Evolutionary conservation across 2,113 vertebrate species (phyloP).

Genomic region (Ameiurus melas): DNA sequence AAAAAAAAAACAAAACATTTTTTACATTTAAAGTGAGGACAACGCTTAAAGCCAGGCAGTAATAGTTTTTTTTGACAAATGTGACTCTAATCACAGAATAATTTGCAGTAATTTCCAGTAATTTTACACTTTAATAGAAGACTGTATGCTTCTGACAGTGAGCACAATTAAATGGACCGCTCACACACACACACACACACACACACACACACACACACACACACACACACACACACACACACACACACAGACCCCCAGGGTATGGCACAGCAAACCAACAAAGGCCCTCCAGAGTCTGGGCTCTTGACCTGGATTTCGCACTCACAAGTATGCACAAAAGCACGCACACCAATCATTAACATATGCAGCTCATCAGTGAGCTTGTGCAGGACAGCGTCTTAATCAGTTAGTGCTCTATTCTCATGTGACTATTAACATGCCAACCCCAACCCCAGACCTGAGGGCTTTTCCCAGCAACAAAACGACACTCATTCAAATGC

Average conservation of each 20-base stretch:
- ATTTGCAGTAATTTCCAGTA: constrained; percentile 34
- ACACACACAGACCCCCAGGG: constrained; percentile 19
- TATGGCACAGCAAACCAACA: constrained; percentile 38
- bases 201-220: neutral
- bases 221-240: constrained; percentile 36
- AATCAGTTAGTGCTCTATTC: constrained; percentile 44
- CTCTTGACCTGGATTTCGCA: constrained; percentile 52
- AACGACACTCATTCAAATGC: constrained; percentile 30
- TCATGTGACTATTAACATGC: constrained; percentile 49
- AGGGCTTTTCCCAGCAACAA: constrained; percentile 34
- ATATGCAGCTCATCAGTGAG: constrained; percentile 40
- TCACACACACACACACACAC: constrained; percentile 40
- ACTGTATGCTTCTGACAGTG: constrained; percentile 40
- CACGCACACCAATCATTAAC: constrained; percentile 48
- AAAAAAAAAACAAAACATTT: too few relatives aligned
- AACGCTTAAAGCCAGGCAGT: neutral
- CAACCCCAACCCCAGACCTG: constrained; percentile 30
- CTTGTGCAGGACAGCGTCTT: constrained; percentile 45
- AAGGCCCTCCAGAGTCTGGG: constrained; percentile 42
- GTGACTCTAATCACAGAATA: constrained; percentile 10
- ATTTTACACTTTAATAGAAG: constrained; percentile 39
- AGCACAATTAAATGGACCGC: constrained; percentile 33
- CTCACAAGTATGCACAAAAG: constrained; percentile 9
- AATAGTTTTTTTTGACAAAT: constrained; percentile 22
- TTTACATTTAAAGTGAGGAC: neutral